Conservation (phyloP, 2,113 vertebrate species). For the Leptosomus discolor region DNA sequence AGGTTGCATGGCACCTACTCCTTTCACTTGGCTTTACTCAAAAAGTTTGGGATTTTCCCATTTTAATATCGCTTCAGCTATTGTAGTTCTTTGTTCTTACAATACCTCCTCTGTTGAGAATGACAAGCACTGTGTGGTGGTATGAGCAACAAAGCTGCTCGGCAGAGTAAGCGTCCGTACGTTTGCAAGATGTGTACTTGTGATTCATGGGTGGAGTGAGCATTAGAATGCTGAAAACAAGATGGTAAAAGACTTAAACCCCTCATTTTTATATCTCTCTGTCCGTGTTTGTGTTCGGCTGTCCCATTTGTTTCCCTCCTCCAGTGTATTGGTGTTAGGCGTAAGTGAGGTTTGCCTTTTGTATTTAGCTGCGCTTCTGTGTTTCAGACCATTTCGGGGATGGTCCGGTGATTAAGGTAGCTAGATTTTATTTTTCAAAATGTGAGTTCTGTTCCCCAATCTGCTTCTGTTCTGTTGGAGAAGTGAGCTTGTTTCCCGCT, state of each 20-base stretch:
- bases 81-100: not conserved
- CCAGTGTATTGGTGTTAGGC: not conserved
- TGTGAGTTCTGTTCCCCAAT: not conserved
- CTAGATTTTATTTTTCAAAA: not conserved
- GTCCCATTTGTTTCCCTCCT: not conserved
- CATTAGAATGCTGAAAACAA: not conserved
- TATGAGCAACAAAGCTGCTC: not conserved
- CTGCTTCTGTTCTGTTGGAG: not conserved
- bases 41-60: not conserved
- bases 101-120: not conserved
- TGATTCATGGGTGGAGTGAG: not conserved
- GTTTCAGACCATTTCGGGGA: not conserved
- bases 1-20: not conserved
- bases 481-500: not conserved
- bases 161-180: rapidly evolving
- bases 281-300: not conserved
- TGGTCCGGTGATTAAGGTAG: not conserved
- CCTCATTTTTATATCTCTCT: not conserved
- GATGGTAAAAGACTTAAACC: not conserved
- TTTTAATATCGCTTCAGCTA: not conserved
- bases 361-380: not conserved
- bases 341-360: not conserved
- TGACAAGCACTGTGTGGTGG: not conserved
- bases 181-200: not conserved
- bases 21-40: not conserved